Evolutionary conservation across 2,888 invertebrate genomes (phyloP), one percentile per base, ranked within the genome.

Genomic region (Cyrtodaria siliqua): DNA sequence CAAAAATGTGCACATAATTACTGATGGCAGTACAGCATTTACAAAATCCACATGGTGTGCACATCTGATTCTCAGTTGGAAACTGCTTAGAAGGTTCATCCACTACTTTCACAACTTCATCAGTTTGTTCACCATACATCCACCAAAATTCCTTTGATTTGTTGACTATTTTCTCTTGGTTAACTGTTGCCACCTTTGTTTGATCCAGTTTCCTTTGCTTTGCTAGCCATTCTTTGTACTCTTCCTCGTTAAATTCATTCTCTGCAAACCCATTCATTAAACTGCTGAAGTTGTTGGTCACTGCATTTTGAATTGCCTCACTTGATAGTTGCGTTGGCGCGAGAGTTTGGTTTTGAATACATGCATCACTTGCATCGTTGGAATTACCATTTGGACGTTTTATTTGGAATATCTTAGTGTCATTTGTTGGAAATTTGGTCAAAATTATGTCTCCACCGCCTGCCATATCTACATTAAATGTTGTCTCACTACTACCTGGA

Each of bases 171-270:
- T 57, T 53, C 8, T n/a, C 49, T 24, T 57, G 56, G 12, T 20
- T 38, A 8, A n/a, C 12, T 24, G 33, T 26, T n/a, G 42, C 52
- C 18, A 23, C 20, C 38, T 62, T 80, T 1, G 26, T 16, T 38
- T 61, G 62, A 14, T 80, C 80, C n/a, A 70, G 20, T 44, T 60
- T 80, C 52, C 81, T 42, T 20, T 75, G 55, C 20, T 68, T 72
- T 23, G 29, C 18, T 16, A 78, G 14, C 83, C 84, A 86, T n/a
- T 73, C 29, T 50, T 68, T 77, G 53, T 83, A 87, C 57, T 88
- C 88, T n/a, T 84, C 80, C 44, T 85, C 85, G 6, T 77, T 83
- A 62, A 87, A 79, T 77, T 89, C 89, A 49, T 87, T 89, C 56
- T 83, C 80, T 9, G 87, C 87, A 69, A 82, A 87, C 4, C 29